These are phyloP conservation scores for Sula dactylatra DNA, from an alignment of 2,113 vertebrate genomes.

Conservation along the genomic window DNA sequence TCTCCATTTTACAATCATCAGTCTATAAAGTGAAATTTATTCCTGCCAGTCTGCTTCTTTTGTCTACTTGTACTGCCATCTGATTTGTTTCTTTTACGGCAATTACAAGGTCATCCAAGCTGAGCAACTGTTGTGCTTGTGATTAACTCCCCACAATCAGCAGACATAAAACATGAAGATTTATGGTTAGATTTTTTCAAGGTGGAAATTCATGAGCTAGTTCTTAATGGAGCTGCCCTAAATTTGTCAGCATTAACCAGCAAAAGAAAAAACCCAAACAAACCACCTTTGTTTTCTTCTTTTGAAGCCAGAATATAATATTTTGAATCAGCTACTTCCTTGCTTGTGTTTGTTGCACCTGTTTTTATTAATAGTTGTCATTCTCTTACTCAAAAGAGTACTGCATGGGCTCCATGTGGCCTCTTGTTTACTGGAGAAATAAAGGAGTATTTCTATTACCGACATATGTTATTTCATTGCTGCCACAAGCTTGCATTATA, in stretches of 20 bases:
- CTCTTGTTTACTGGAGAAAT: neutral
- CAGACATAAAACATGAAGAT: slow-evolving; percentile 38
- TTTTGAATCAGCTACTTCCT: neutral
- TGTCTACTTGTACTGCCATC: neutral
- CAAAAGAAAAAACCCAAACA: neutral
- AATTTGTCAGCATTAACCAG: neutral
- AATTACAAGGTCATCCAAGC: slow-evolving; percentile 9
- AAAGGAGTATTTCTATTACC: neutral
- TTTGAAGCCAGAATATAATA: neutral
- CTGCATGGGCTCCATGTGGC: neutral
- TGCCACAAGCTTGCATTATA: neutral
- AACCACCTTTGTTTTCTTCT: neutral
- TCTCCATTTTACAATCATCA: neutral
- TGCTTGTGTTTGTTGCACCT: neutral
- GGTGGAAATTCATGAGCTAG: slow-evolving; percentile 29
- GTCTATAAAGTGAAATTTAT: slow-evolving; percentile 5
- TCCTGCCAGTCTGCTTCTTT: slow-evolving; percentile 1
- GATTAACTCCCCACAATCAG: slow-evolving; percentile 29
- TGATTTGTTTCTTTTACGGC: slow-evolving; percentile 19
- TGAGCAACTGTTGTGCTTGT: slow-evolving; percentile 25
- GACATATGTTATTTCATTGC: neutral
- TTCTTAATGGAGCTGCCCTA: slow-evolving; percentile 28
- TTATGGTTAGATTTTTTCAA: slow-evolving; percentile 45
- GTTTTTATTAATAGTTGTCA: neutral
- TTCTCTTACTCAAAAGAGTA: neutral